Evolutionary conservation across 2,797 vertebrate genomes (phyloP).

Genomic region (Carduelis carduelis): DNA sequence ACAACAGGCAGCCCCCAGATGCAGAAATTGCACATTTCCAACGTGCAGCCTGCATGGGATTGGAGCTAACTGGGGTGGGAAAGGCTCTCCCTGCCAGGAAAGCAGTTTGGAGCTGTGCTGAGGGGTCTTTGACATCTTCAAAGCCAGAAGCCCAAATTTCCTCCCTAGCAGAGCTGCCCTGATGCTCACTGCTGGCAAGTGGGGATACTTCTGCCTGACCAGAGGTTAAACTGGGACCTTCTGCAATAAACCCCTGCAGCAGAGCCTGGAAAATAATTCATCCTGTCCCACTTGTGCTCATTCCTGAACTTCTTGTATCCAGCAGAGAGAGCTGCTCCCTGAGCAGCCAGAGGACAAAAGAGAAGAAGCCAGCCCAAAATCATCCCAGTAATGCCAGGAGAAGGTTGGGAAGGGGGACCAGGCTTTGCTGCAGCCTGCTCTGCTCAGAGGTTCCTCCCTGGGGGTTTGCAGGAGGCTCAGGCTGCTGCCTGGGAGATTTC

Average conservation of each 20-base stretch:
- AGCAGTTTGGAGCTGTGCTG: background rate
- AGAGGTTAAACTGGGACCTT: background rate
- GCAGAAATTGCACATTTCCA: background rate
- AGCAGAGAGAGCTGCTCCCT: background rate
- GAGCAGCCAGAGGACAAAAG: background rate
- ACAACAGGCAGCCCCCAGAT: background rate
- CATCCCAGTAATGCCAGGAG: background rate
- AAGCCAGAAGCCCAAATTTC: background rate
- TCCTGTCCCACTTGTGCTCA: background rate
- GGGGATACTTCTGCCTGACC: background rate
- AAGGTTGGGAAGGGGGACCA: background rate
- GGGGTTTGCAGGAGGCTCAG: background rate
- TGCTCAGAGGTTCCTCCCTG: background rate
- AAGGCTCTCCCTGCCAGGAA: background rate
- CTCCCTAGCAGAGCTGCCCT: background rate
- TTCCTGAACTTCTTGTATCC: background rate
- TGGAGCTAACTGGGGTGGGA: background rate
- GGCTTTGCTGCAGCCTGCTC: background rate
- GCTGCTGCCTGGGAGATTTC: background rate
- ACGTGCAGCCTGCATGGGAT: fast-evolving
- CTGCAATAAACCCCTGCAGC: background rate
- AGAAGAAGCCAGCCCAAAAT: background rate
- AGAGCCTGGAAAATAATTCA: background rate
- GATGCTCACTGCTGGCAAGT: background rate
- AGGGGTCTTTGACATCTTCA: background rate